Evolutionary conservation across 2,797 vertebrate genomes (phyloP).

Genomic region (Siniperca obscura): DNA sequence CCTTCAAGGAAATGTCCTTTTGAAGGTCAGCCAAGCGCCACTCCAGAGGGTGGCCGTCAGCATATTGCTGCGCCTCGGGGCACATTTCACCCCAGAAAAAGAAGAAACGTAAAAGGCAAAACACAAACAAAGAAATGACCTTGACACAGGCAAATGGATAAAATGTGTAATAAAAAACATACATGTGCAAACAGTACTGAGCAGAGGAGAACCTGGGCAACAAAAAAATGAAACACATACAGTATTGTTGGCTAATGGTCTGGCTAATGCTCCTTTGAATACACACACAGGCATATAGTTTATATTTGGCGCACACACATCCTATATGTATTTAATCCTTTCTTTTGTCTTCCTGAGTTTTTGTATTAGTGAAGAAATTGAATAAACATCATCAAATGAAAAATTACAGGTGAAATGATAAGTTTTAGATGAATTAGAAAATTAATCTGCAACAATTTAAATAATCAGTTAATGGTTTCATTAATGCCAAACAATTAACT

Average conservation of each 20-base stretch:
- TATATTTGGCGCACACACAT: not conserved
- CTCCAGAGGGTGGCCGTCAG: constrained; percentile 60
- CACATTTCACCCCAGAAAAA: constrained; percentile 52
- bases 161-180: not conserved
- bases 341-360: not conserved
- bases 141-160: constrained; percentile 15
- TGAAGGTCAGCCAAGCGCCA: constrained; percentile 76
- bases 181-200: not conserved
- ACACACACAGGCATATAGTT: not conserved
- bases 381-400: not conserved
- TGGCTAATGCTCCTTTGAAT: not conserved
- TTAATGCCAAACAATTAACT: not conserved
- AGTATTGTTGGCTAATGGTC: not conserved
- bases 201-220: not conserved
- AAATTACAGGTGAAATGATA: not conserved
- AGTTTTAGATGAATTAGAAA: not conserved
- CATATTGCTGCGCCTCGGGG: constrained; percentile 67
- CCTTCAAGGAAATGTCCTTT: constrained; percentile 69
- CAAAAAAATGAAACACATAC: not conserved
- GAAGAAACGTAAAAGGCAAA: constrained; percentile 33
- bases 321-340: not conserved
- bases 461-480: not conserved
- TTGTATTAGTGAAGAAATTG: not conserved
- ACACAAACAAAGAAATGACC: constrained; percentile 53
- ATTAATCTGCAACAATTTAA: not conserved